Evolutionary conservation across 1,140 invertebrate genomes (phyloP), one percentile per base, ranked within the genome.

Genomic region (Drosophila eugracilis): DNA sequence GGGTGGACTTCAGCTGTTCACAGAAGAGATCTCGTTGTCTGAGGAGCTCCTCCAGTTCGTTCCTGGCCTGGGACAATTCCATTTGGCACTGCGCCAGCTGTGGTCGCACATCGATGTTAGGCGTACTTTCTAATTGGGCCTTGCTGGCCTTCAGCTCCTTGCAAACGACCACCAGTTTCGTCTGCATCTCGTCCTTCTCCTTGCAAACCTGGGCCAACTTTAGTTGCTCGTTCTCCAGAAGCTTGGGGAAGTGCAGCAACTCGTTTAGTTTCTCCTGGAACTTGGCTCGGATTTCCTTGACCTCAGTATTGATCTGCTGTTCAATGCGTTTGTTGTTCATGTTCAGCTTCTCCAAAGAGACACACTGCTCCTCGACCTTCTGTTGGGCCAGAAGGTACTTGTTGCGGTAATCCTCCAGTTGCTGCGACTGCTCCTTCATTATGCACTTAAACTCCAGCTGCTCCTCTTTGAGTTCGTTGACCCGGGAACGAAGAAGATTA

Each of bases 231-330:
- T 95, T 93, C 79, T 95, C 96, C 36, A 96, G 83, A 7, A 96
- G 92, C 73, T 96, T 95, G 1, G 95, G 95, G 9, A 96, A 92
- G 0, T 95, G 95, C 0, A 94, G 93, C 19, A 96, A 81, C 91
- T 96, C 95, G 63, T 94, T 93, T 5, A 96, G 91, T 89, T 96
- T 96, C 73, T 96, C 95, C 93, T 96, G 95, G 81, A 96, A 96
- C 67, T 94, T 91, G 91, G 94, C 94, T 85, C 96, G 96, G 5
- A 96, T 95, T 62, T 94, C 92, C 69, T 95, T 94, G 36, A 96
- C 95, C 92, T 96, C 95, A 7, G 94, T 85, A 67, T 95, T 95
- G 22, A 96, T 95, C 85, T 96, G 95, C 88, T 96, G 95, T 66
- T 95, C 95, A 76, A 96, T 95, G 50, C 95, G 92, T 5, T 94